Evolutionary conservation across 2,797 vertebrate genomes (phyloP).

Genomic region (Anas capensis): DNA sequence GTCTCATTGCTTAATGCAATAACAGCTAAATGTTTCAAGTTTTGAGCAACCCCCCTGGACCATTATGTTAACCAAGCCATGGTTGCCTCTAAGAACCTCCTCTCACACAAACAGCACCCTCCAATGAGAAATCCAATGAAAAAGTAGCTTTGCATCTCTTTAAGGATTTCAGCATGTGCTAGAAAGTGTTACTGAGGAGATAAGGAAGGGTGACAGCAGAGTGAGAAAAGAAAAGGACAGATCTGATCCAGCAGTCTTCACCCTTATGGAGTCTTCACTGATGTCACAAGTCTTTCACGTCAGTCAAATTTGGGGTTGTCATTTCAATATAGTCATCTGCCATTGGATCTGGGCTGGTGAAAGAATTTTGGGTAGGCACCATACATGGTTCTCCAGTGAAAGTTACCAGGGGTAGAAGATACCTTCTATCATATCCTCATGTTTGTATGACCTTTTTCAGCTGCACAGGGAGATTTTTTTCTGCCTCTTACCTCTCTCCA

Average conservation of each 20-base stretch:
- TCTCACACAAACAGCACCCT: not conserved
- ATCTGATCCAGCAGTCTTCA: not conserved
- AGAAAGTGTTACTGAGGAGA: not conserved
- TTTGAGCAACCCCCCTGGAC: not conserved
- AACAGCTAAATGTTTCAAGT: not conserved
- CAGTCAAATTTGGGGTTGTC: not conserved
- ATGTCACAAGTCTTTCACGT: not conserved
- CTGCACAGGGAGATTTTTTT: not conserved
- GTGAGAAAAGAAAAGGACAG: not conserved
- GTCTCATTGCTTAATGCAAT: not conserved
- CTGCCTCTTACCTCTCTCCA: not conserved
- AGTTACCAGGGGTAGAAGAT: not conserved
- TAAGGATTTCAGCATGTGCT: not conserved
- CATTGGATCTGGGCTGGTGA: not conserved
- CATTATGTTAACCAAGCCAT: not conserved
- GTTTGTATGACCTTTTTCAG: not conserved
- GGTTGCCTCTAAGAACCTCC: not conserved
- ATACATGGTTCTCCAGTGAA: not conserved
- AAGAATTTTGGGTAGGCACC: not conserved
- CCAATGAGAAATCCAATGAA: not conserved
- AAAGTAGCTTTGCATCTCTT: not conserved
- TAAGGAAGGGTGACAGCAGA: not conserved
- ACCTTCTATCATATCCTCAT: not conserved
- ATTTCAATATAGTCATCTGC: not conserved
- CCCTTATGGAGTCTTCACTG: not conserved